These are phyloP conservation scores for Strigamia maritima DNA, from an alignment of 2,888 invertebrate species.

Conservation along the genomic window DNA sequence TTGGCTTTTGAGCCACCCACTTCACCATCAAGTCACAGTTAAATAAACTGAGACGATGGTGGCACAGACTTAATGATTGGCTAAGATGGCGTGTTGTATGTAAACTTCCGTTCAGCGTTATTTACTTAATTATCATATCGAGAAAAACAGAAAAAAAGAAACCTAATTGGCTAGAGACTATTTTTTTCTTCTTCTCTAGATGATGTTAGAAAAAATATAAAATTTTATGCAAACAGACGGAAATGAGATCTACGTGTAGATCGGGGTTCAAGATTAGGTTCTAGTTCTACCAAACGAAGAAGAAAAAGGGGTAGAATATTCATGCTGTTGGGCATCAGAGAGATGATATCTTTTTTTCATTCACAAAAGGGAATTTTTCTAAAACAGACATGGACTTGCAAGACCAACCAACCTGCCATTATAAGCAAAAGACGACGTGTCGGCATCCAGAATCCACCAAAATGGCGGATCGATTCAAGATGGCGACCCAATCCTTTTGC, in stretches of 20 bases:
- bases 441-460: conserved; percentile 33
- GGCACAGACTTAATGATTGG: conserved; percentile 3
- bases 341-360: not conserved
- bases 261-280: not conserved
- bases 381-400: conserved; percentile 28
- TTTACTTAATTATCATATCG: not conserved
- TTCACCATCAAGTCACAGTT: conserved; percentile 30
- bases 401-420: conserved; percentile 27
- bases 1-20: conserved; percentile 32
- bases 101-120: not conserved
- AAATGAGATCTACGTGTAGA: not conserved
- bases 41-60: conserved; percentile 21
- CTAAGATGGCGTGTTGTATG: conserved; percentile 2
- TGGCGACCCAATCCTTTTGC: conserved; percentile 42
- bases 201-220: not conserved
- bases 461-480: conserved; percentile 37
- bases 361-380: not conserved
- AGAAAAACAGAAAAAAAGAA: not conserved
- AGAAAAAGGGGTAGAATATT: not conserved
- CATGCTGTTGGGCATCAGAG: conserved; percentile 3
- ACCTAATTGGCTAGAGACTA: not conserved
- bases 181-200: not conserved
- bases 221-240: not conserved
- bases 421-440: conserved; percentile 2
- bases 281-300: conserved; percentile 8